A percentile compares a stretch with the other conserved stretches of the same genome.
These are phyloP conservation scores for Beris chalybata DNA, from an alignment of 2,888 invertebrate genomes.

Conservation along the genomic window DNA sequence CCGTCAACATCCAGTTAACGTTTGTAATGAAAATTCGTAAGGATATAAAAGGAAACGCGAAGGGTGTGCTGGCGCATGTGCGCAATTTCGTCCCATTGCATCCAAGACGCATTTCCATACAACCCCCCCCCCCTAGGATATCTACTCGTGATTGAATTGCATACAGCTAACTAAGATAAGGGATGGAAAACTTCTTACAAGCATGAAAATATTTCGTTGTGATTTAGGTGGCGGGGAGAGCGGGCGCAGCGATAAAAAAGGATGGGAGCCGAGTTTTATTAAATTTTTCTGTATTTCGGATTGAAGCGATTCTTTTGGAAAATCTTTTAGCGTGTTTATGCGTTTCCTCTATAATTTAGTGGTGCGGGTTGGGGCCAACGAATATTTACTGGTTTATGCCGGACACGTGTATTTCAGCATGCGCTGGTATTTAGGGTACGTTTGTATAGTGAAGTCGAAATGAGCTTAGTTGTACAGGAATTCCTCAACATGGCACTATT, in stretches of 20 bases:
- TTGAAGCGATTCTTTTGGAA: neutral
- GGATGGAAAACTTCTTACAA: neutral
- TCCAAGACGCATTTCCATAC: conserved; percentile 8
- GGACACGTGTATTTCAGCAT: conserved; percentile 36
- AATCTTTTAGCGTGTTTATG: conserved; percentile 18
- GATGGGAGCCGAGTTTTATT: neutral
- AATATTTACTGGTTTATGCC: conserved; percentile 8
- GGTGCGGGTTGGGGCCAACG: neutral
- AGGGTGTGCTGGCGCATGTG: conserved; percentile 30
- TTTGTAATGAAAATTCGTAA: neutral
- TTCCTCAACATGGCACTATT: too few species aligned
- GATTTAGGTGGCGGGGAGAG: neutral
- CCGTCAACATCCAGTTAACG: conserved; percentile 26
- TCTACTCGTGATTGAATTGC: conserved; percentile 1
- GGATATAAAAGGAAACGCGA: neutral
- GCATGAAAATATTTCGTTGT: conserved; percentile 5
- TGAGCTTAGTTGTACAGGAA: too few species aligned
- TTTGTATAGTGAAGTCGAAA: too few species aligned
- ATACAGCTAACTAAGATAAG: neutral
- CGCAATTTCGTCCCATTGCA: conserved; percentile 18
- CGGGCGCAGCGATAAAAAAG: conserved; percentile 11
- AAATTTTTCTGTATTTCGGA: neutral
- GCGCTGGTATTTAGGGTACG: conserved; percentile 25
- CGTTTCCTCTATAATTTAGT: conserved; percentile 4
- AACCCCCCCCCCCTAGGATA: neutral